phyloP scores from a whole-genome alignment of 2,113 vertebrate species.

The Lutjanus erythropterus region DNA sequence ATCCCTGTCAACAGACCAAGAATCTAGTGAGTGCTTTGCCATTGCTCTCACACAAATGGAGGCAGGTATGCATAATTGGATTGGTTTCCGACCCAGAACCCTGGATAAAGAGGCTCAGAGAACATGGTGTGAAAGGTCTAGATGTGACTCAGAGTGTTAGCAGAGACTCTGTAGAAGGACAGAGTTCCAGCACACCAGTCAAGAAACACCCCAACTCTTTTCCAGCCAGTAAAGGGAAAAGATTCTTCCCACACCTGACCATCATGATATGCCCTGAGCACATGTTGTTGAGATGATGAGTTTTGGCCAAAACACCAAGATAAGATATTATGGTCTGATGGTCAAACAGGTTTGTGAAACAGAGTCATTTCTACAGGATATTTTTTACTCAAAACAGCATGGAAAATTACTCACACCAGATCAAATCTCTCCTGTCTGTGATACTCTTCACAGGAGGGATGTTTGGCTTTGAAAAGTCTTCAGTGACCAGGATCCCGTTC shows the following conservation, averaged over 20 bases:
- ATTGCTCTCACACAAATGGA: too few relatives aligned
- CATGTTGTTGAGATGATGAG: not conserved
- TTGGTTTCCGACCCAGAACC: too few relatives aligned
- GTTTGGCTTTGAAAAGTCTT: not conserved
- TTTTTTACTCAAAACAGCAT: too few relatives aligned
- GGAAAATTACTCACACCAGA: constrained; percentile 16
- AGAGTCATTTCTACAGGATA: too few relatives aligned
- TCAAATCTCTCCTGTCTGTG: not conserved
- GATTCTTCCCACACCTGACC: accelerated
- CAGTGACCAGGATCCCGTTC: not conserved
- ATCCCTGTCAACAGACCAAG: too few relatives aligned
- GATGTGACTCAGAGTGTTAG: not conserved
- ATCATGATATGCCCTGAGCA: not conserved
- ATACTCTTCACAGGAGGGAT: not conserved
- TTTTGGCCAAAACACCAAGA: too few relatives aligned
- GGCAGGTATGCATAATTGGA: too few relatives aligned
- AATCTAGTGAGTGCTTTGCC: too few relatives aligned
- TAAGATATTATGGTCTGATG: too few relatives aligned
- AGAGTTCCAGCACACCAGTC: constrained; percentile 28
- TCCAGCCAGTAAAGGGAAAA: not conserved
- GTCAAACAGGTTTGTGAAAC: too few relatives aligned
- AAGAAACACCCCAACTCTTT: constrained; percentile 3
- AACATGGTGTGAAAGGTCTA: not conserved
- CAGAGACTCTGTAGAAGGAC: constrained; percentile 22
- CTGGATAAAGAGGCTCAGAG: constrained; percentile 11